A percentile compares a stretch with the other conserved stretches of the same genome.
These are phyloP conservation scores for Cheilosia soror DNA, from an alignment of 2,888 invertebrate species.

Conservation along the genomic window DNA sequence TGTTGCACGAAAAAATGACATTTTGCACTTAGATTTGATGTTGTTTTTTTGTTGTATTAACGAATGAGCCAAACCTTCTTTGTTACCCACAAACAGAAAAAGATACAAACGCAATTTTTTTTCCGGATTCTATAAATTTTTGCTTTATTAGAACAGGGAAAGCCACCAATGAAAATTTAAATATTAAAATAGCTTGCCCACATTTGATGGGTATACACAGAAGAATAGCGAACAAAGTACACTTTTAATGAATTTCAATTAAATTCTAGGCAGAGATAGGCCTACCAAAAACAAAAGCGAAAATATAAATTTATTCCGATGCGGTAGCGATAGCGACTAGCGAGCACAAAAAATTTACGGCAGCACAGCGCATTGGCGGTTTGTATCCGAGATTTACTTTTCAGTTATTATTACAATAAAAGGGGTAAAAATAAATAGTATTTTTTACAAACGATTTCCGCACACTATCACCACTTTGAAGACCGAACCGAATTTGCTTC, in stretches of 20 bases:
- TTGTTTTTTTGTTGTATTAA: conserved; percentile 9
- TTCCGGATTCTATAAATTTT: neutral
- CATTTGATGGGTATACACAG: conserved; percentile 17
- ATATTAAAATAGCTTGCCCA: conserved; percentile 11
- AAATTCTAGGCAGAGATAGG: conserved; percentile 18
- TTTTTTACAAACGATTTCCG: neutral
- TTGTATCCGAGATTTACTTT: conserved; percentile 14
- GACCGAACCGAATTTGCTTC: conserved; percentile 40
- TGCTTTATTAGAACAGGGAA: neutral
- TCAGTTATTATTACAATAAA: conserved; percentile 3
- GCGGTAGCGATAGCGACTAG: too few species aligned
- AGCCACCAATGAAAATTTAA: conserved; percentile 8
- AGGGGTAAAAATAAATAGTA: conserved; percentile 14
- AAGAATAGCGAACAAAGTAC: conserved; percentile 4
- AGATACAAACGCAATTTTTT: neutral
- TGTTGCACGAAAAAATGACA: conserved; percentile 67
- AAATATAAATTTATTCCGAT: conserved; percentile 4
- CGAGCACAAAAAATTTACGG: neutral
- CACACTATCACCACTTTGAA: neutral
- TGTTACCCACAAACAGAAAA: conserved; percentile 8
- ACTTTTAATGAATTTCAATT: conserved; percentile 49
- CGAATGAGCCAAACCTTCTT: conserved; percentile 13
- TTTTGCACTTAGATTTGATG: conserved; percentile 38
- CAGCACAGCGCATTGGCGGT: conserved; percentile 3
- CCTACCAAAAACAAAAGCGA: conserved; percentile 7